Percentiles rank a stretch among this genome's conserved stretches.
These are phyloP conservation scores for Clarias laeviceps DNA, from an alignment of 2,797 vertebrate species.

Conservation along the genomic window DNA sequence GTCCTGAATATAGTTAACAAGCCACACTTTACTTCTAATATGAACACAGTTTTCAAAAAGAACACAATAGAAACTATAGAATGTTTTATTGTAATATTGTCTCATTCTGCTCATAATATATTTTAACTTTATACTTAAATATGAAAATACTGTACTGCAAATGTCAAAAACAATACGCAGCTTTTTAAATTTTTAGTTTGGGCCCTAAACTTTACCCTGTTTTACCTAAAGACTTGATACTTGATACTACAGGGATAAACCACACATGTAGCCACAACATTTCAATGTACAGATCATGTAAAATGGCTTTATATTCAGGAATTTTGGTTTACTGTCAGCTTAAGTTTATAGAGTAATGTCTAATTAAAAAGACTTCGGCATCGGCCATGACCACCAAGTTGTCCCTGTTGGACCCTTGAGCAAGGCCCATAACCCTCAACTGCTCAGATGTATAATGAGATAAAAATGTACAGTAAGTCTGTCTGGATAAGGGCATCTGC, in stretches of 20 bases:
- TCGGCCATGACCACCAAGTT: too few relatives aligned
- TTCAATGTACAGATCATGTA: not conserved
- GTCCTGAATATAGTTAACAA: not conserved
- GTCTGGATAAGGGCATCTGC: too few relatives aligned
- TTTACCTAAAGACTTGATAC: not conserved
- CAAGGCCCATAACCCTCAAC: too few relatives aligned
- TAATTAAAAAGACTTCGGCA: not conserved
- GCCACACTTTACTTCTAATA: not conserved
- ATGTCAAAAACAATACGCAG: not conserved
- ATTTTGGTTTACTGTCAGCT: not conserved
- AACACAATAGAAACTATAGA: too few relatives aligned
- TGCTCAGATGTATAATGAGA: too few relatives aligned
- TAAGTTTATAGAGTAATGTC: not conserved
- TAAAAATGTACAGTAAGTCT: too few relatives aligned
- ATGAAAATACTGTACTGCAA: not conserved
- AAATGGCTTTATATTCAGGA: not conserved
- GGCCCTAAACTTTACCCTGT: not conserved
- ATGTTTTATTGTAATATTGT: not conserved
- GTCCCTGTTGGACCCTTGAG: too few relatives aligned
- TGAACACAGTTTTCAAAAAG: too few relatives aligned
- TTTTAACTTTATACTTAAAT: not conserved
- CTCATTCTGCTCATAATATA: not conserved
- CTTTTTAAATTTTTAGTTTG: not conserved
- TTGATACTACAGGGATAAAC: not conserved
- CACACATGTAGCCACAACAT: not conserved